Base-by-base conservation (phyloP, 2,797 vertebrate species). In the Pristis pectinata region DNA sequence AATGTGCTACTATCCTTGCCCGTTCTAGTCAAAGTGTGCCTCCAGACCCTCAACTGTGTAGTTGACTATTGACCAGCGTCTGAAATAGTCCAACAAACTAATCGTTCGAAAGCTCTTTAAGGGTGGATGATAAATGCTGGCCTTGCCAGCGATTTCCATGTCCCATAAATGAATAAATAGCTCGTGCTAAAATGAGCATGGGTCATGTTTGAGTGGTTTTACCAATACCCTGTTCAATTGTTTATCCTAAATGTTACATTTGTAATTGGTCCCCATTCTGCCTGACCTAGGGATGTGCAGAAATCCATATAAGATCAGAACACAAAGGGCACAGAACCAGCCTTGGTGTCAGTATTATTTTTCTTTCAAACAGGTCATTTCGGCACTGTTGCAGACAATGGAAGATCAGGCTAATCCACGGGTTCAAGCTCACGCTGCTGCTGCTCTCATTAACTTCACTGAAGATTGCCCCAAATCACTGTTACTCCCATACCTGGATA, bases 391-490 rank as follows among this genome's bases (percentile, higher is more conserved):
- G 15, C 98, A 98, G 96, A 99, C 99, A 70, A 99, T 99, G 98
- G 98, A 99, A 96, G 99, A 99, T 97, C 99, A 99, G 97, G 98
- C 97, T 85, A 99, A 99, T 96, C 99, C 99, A 3, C 97, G 99
- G 9, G 99, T 99, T 94, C 99, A 99, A 96, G 99, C 99, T 6
- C 99, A 99, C 0, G 99, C 99, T 0, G 99, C 99, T 0, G 99
- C 99, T 0, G 99, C 99, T 0, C 98, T 99, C 95, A 99, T 99
- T 94, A 99, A 99, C 96, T 99, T 99, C 95, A 99, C 99, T 0
- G 99, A 99, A 96, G 99, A 99, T 96, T 99, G 99, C 95, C 99
- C 99, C 95, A 99, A 99, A 95, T 97, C 98, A 0, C 97, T 99
- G 79, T 98, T 99, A 24, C 96, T 99, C 96, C 99, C 98, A 0